Evolutionary conservation across 2,797 vertebrate genomes (phyloP), one percentile per base, ranked within the genome.

Genomic region (Dallia pectoralis): DNA sequence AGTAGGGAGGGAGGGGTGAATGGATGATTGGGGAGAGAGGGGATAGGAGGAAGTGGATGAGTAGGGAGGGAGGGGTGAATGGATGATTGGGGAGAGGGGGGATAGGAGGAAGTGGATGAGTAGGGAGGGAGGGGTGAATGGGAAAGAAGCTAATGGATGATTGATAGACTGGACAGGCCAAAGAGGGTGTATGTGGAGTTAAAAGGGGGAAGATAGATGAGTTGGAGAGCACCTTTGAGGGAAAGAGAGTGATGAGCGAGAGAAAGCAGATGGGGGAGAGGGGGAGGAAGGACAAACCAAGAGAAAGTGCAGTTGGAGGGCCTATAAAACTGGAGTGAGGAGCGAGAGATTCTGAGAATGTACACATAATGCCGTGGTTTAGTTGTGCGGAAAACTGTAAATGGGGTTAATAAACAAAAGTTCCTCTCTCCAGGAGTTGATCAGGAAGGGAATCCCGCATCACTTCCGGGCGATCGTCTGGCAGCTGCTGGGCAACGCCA

Each of bases 381-480:
- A 32, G 29, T 18, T 63, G 15, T 30, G 16, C 25, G 18, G 27
- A 30, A 15, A 29, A 30, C 30, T 6, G 30, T 32, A 16, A 33
- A 6, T 33, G 16, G 16, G 62, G 19, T 33, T 32, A 2, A 29
- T 19, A 8, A 32, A 63, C 27, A 5, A 63, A 32, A 15, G 32
- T 73, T 15, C 40, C 32, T 30, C 40, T 61, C 56, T 49, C 7
- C 87, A 99, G 98, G 98, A 99, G 79, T 88, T 99, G 87, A 97
- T 99, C 87, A 94, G 95, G 89, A 99, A 98, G 90, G 98, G 98
- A 72, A 97, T 99, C 89, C 98, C 98, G 36, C 97, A 99, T 87
- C 98, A 99, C 89, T 99, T 99, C 89, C 93, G 98, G 84, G 97
- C 97, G 82, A 99, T 99, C 74, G 98, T 98, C 78, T 99, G 98